These are phyloP conservation scores for Disparrhopalites patrizii DNA, from an alignment of 2,888 invertebrate species.

Conservation along the genomic window DNA sequence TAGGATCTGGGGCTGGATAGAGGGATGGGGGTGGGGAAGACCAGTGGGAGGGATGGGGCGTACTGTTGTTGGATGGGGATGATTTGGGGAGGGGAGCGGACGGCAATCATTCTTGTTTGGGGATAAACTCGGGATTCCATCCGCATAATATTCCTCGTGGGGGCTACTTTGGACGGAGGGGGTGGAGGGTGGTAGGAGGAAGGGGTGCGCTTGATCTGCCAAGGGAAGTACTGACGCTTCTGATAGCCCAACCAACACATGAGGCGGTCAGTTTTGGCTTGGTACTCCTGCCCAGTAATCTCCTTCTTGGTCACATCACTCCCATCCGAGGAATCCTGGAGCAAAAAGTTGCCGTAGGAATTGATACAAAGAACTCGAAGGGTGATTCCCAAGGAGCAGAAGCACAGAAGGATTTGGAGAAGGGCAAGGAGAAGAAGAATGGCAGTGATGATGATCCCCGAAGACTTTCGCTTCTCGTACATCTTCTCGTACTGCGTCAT, in stretches of 20 bases:
- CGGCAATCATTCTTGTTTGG: neutral
- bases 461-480: slow-evolving; percentile 34
- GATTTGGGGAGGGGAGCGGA: neutral
- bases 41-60: neutral
- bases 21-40: neutral
- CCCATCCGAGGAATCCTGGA: slow-evolving; percentile 38
- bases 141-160: too few relatives aligned
- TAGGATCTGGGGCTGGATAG: neutral
- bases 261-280: slow-evolving; percentile 44
- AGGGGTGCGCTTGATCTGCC: neutral
- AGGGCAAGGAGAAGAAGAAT: slow-evolving; percentile 38
- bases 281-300: slow-evolving; percentile 33
- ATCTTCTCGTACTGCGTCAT: slow-evolving; percentile 33
- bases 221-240: neutral
- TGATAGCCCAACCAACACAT: slow-evolving; percentile 44
- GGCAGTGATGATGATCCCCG: slow-evolving; percentile 41
- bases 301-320: slow-evolving; percentile 40
- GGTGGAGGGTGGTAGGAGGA: neutral
- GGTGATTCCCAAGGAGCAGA: slow-evolving; percentile 42
- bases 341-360: slow-evolving; percentile 22
- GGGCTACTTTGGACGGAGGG: neutral
- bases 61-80: neutral
- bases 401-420: slow-evolving; percentile 41
- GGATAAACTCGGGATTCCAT: slow-evolving; percentile 1
- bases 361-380: slow-evolving; percentile 36